Conservation (phyloP, 2,113 vertebrate genomes). For the Rhea pennata region DNA sequence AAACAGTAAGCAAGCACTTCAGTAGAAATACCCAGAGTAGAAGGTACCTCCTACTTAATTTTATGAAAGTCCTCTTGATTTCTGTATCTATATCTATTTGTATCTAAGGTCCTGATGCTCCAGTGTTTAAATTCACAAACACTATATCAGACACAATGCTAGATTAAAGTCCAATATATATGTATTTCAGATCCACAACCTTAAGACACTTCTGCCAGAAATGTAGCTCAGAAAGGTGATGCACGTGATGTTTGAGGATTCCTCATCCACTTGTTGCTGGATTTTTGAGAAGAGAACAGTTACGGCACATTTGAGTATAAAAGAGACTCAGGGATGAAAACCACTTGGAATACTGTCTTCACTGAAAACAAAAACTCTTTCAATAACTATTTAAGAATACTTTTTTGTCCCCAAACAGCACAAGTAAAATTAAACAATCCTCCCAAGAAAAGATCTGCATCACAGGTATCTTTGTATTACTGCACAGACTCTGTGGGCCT, state of each 20-base stretch:
- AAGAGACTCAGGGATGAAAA: not conserved
- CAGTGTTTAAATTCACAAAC: not conserved
- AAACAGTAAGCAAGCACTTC: not conserved
- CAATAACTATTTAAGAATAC: slow-evolving; percentile 46
- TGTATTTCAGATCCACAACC: not conserved
- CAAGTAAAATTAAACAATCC: slow-evolving; percentile 63
- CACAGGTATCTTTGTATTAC: slow-evolving; percentile 31
- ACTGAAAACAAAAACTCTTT: not conserved
- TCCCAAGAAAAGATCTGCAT: slow-evolving; percentile 39
- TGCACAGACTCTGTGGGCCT: not conserved
- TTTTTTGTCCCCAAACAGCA: slow-evolving; percentile 13
- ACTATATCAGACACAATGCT: not conserved
- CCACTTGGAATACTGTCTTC: not conserved
- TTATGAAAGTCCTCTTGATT: slow-evolving; percentile 10
- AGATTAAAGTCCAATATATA: not conserved
- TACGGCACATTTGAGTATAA: not conserved
- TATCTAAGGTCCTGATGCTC: not conserved
- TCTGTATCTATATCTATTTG: not conserved
- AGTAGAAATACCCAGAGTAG: not conserved
- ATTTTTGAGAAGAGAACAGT: not conserved
- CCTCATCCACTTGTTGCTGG: not conserved
- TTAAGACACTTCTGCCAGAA: not conserved
- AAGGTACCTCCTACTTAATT: not conserved
- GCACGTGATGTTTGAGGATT: not conserved
- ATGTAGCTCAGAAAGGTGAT: slow-evolving; percentile 1